Evolutionary conservation across 37 sponge, comb jelly and placozoan species (phyloP).

Genomic region (Halichondria panicea): DNA sequence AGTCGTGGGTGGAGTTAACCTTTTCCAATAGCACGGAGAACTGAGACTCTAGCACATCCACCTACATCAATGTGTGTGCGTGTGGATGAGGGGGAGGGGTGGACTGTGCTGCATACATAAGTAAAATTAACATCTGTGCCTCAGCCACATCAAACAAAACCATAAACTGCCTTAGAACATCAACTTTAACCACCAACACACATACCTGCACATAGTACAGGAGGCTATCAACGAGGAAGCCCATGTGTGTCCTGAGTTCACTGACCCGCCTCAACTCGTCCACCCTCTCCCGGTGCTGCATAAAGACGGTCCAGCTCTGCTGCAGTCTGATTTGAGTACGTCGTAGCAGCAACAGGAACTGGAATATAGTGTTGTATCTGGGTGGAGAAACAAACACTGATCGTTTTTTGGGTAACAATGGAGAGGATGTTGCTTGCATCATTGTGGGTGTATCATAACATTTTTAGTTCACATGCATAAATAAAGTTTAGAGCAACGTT

Average conservation of each 20-base stretch:
- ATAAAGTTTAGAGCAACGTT: too few relatives aligned
- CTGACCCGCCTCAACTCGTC: slow-evolving; percentile 43
- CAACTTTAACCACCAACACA: neutral
- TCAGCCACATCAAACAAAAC: neutral
- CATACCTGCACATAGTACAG: slow-evolving; percentile 97
- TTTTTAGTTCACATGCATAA: too few relatives aligned
- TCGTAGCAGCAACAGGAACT: slow-evolving; percentile 70
- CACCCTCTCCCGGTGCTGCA: slow-evolving; percentile 37
- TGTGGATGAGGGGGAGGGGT: neutral
- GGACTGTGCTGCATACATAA: neutral
- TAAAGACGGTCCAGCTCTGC: slow-evolving; percentile 77
- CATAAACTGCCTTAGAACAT: neutral
- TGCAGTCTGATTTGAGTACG: slow-evolving; percentile 80
- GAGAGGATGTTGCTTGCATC: too few relatives aligned
- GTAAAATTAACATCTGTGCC: neutral
- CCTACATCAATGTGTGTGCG: too few relatives aligned
- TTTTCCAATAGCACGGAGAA: slow-evolving; percentile 67
- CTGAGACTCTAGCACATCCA: slow-evolving; percentile 92
- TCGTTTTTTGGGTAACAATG: too few relatives aligned
- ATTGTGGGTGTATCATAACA: too few relatives aligned
- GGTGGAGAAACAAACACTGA: neutral
- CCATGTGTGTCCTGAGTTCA: slow-evolving; percentile 89
- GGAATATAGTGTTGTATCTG: slow-evolving; percentile 88
- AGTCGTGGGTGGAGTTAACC: slow-evolving; percentile 80
- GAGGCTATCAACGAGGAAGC: slow-evolving; percentile 90